Base-by-base conservation (phyloP, 2,113 vertebrate genomes). In the Rhizomys pruinosus region DNA sequence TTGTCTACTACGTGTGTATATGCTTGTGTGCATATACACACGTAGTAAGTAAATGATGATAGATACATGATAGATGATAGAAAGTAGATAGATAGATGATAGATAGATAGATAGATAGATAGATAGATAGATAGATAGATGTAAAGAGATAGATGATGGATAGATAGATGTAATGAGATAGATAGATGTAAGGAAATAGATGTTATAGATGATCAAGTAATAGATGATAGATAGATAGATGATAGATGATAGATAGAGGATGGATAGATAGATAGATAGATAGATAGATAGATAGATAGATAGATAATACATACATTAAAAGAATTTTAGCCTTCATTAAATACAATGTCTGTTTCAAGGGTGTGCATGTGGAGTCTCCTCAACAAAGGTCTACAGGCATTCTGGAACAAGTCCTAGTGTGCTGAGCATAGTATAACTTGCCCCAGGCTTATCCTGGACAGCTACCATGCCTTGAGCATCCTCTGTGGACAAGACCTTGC, bases 311-410 rank as follows among this genome's bases (percentile, higher is more conserved):
- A 52, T 52, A 52, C 47, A 52, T 52, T 12, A 16, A 61, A 61
- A 61, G 59, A 61, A 94, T 86, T 82, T 91, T 89, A 87, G 34
- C 32, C 13, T 69, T 52, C n/a, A 55, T 66, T 82, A 82, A 90
- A 71, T 76, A 47, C 93, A 55, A 88, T 34, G 1, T 7, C 22
- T 74, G 25, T 3, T 19, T 55, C 39, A 47, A 64, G 93, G 59
- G 82, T 76, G 1, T 52, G 22, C 69, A 55, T 22, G 29, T 5
- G 11, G 3, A 39, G 52, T 76, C 34, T 76, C 16, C 29, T 44
- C 68, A 84, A 55, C 55, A 69, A 57, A 27, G 4, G 5, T 68
- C 10, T 55, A 69, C 32, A 9, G 55, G 10, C 17, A n/a, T 86
- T 89, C 59, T 74, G 42, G 44, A 71, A 63, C 20, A 80, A 92